phyloP scores from a whole-genome alignment of 2,888 invertebrate species.

The Asteroscopus sphinx region DNA sequence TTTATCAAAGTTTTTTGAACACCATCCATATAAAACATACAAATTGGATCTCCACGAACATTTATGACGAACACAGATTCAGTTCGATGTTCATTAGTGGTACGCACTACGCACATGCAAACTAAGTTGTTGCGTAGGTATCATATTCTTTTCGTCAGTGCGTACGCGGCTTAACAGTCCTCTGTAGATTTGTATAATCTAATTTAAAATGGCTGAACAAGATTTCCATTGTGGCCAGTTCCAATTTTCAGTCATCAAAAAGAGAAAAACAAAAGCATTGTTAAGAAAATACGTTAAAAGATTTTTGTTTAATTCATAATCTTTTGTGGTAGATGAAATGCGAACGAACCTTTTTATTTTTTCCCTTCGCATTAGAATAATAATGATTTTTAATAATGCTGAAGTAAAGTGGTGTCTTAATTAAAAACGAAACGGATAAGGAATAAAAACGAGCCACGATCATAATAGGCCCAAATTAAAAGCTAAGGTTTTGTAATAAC shows the following conservation, averaged over 20 bases:
- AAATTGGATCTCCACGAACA: too few relatives aligned
- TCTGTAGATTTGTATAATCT: conserved; percentile 5
- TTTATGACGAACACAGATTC: too few relatives aligned
- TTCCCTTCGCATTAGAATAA: conserved; percentile 53
- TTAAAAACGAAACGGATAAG: conserved; percentile 39
- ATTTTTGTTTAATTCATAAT: conserved; percentile 52
- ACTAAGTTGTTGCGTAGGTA: too few relatives aligned
- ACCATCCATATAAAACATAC: too few relatives aligned
- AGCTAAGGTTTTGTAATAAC: conserved; percentile 12
- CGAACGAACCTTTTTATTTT: conserved; percentile 52
- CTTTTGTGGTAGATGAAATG: conserved; percentile 47
- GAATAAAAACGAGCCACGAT: conserved; percentile 15
- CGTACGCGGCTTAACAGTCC: background rate
- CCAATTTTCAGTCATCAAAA: conserved; percentile 40
- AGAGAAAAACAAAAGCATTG: conserved; percentile 49
- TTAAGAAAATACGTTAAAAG: conserved; percentile 44
- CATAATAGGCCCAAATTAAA: conserved; percentile 30
- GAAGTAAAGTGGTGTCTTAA: conserved; percentile 50
- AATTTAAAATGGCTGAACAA: conserved; percentile 19
- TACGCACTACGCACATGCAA: too few relatives aligned
- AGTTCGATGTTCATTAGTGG: too few relatives aligned
- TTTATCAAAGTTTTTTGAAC: too few relatives aligned
- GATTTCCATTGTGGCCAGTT: conserved; percentile 23
- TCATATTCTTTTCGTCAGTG: too few relatives aligned
- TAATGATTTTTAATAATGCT: conserved; percentile 59